Base-by-base conservation (phyloP, 2,888 invertebrate species). In the Morpho achilles region DNA sequence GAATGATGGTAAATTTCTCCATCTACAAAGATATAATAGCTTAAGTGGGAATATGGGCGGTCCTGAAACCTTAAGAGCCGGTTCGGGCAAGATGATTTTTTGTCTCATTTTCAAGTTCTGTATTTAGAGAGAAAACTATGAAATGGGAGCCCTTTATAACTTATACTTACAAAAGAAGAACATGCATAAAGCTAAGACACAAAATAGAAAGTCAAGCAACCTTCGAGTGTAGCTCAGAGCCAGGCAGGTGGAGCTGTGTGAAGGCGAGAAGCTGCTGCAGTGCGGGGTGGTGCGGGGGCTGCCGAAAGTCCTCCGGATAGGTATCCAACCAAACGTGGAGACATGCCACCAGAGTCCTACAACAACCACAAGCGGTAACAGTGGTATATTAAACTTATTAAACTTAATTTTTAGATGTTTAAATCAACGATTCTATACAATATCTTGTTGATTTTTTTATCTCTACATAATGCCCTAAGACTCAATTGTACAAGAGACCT, bases 241-340 rank as follows among this genome's bases (percentile, higher is more conserved):
- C 95, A 23, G 96, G 94, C 66, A 97, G 88, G 69, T 95, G 94
- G 70, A 95, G 94, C 73, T 94, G 94, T 59, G 96, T 96, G 88
- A 99, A 98, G 72, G 95, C 94, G 72, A 97, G 93, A 69, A 99
- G 93, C 82, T 95, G 94, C 65, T 94, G 93, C 73, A 99, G 94
- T 71, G 95, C 94, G 53, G 94, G 92, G 80, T 96, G 96, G 74
- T 93, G 93, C 52, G 96, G 96, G 45, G 95, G 92, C 69, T 96
- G 95, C 63, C 94, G 93, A 84, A 96, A 96, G 88, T 99, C 99
- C 84, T 99, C 98, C 46, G 98, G 97, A 84, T 98, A 99, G 60
- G 97, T 96, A 88, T 99, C 99, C 78, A 99, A 87, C 99, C 99
- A 99, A 49, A 99, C 98, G 79, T 98, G 97, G 68, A 99, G 92